Evolutionary conservation across 1,140 invertebrate species (phyloP), one percentile per base, ranked within the genome.

Genomic region (Brachystomella parvula): DNA sequence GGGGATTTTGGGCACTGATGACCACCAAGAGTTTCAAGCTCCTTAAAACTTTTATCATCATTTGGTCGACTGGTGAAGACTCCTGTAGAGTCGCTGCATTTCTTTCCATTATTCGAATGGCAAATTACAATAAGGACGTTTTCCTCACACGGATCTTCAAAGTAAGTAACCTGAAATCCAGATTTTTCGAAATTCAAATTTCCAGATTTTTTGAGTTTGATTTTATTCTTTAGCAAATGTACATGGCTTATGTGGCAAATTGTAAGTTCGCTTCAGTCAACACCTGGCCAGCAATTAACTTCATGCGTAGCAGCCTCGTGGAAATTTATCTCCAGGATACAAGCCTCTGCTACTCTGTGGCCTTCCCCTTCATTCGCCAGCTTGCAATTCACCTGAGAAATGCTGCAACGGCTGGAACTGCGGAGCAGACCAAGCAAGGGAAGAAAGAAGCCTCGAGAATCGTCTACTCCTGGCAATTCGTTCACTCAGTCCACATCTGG

Each of bases 391-490:
- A 97, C 81, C 80, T 99, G 32, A 80, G 95, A 71, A 98, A 96
- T 83, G 96, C 95, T 3, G 87, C 96, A 56, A 93, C 87, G 2
- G 47, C 58, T 19, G 66, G 70, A 15, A 69, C 65, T 2, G 15
- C 63, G 1, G 19, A n/a, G 17, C 59, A 67, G 30, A 29, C 62
- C 12, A 69, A 71, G n/a, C 61, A 69, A 33, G 66, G 49, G 15
- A 69, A 71, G 59, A 64, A 64, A 83, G 92, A 96, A 78, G 85
- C 90, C 68, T 86, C 89, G 67, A 91, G 96, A 80, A 84, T 90
- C 1, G 92, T 98, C 6, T 98, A 97, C 75, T 99, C 98, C 78
- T 99, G 96, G 96, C 96, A 98, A 75, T 98, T 85, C 79, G 79
- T 98, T 6, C 95, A 97, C 76, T 96, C 93, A 3, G 74, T 98